Base-by-base conservation (phyloP, 2,113 vertebrate genomes). In the Melanostigma gelatinosum region DNA sequence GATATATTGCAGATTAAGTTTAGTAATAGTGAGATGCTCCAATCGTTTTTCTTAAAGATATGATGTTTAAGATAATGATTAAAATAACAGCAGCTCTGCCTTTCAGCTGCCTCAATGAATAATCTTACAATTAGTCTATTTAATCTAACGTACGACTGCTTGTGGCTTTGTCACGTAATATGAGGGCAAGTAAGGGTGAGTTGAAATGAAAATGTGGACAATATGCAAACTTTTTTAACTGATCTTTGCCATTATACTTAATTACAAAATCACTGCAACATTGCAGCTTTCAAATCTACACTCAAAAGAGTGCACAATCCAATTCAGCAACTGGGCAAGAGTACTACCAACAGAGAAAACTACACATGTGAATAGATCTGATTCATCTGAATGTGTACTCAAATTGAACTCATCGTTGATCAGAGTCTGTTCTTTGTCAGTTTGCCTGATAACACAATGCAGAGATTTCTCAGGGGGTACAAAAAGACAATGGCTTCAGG, bases 121-220 rank as follows among this genome's bases (percentile, higher is more conserved):
- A 74, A 60, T 77, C 34, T 68, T 46, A 69, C 29, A 24, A 24
- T 24, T 24, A 13, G 13, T 52, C 29, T 64, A 73, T 83, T 83
- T 81, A 66, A 64, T 85, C 24, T 71, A 42, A 75, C 44, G 8
- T 60, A 22, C 74, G 42, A 48, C 50, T 66, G 73, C 64, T 48
- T 22, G 22, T 64, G 52, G 34, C 34, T 64, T 82, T 82, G 42
- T 72, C 34, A 46, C 44, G 20, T 52, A 57, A 65, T 77, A 61
- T 34, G 4, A 44, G 55, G 76, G 29, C 34, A 61, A 58, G 38
- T 2, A 27, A 38, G 42, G 16, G 12, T 61, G 70, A 80, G 42
- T 61, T 73, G 40, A 60, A 52, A 60, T 64, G n/a, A 32, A 32
- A 3, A 4, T 42, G 57, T 4, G 27, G 38, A 62, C 24, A 38